Conservation (phyloP, 2,888 invertebrate species). For the Tenthredo notha region DNA sequence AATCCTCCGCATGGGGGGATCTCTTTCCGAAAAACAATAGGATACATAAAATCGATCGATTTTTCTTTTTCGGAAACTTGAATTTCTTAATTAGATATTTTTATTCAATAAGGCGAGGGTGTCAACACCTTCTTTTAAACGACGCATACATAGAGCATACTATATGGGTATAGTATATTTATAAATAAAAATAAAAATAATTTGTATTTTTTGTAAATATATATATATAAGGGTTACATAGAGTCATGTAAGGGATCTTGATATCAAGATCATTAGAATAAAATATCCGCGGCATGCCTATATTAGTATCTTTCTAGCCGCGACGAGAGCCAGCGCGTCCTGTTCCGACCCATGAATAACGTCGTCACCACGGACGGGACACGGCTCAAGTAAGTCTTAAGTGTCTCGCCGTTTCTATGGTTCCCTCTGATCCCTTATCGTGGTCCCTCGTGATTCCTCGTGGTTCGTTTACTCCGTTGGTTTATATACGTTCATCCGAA, state of each 20-base stretch:
- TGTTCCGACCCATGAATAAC: conserved; percentile 87
- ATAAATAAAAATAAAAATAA: neutral
- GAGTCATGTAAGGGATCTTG: conserved; percentile 16
- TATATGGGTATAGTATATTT: neutral
- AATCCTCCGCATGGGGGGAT: too few relatives aligned
- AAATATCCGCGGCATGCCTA: conserved; percentile 71
- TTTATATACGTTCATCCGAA: conserved; percentile 16
- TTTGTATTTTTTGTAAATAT: neutral
- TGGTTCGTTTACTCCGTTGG: conserved; percentile 9
- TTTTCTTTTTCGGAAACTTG: neutral
- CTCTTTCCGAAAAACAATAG: neutral
- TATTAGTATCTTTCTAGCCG: conserved; percentile 82
- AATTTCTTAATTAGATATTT: neutral
- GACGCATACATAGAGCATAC: neutral
- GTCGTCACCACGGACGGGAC: conserved; percentile 84
- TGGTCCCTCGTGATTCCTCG: conserved; percentile 41
- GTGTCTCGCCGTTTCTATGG: conserved; percentile 68
- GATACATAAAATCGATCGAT: neutral
- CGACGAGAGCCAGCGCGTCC: conserved; percentile 86
- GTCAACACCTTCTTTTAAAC: conserved; percentile 44
- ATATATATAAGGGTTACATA: neutral
- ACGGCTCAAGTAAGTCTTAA: conserved; percentile 86
- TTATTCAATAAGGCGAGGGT: neutral
- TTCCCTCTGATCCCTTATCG: conserved; percentile 45
- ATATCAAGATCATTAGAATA: conserved; percentile 28